These are phyloP conservation scores for Uropetala carovei DNA, from an alignment of 2,888 invertebrate genomes.

Conservation along the genomic window DNA sequence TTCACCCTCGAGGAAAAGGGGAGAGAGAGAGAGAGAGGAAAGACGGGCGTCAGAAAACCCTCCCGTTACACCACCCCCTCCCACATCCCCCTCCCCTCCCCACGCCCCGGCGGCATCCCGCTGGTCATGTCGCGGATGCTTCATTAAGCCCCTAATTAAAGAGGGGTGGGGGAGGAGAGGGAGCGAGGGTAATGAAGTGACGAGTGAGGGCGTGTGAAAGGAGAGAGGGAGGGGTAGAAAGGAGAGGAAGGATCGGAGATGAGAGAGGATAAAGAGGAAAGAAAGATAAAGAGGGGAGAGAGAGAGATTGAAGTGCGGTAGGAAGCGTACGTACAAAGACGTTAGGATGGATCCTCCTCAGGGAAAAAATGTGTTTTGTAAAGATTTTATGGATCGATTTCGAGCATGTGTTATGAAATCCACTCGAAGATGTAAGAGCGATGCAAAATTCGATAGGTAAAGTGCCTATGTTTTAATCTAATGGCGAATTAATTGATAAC, in stretches of 20 bases:
- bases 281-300: neutral
- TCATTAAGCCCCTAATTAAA: conserved; percentile 28
- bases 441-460: no score
- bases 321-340: no score
- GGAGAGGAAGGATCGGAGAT: neutral
- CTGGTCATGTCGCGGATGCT: conserved; percentile 5
- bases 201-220: conserved; percentile 67
- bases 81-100: no score
- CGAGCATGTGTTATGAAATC: no score
- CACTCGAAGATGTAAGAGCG: no score
- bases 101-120: neutral
- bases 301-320: neutral
- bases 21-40: neutral
- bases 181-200: conserved; percentile 55
- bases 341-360: no score
- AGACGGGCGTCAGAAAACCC: neutral
- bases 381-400: no score
- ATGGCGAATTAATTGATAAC: no score
- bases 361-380: no score
- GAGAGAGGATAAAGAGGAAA: neutral
- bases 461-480: no score
- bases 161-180: neutral
- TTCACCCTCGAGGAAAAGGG: neutral
- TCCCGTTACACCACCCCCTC: neutral
- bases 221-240: conserved; percentile 1